A percentile compares a stretch with the other conserved stretches of the same genome.
Evolutionary conservation across 2,888 invertebrate species (phyloP).

Genomic region (Ochropleura leucogaster): DNA sequence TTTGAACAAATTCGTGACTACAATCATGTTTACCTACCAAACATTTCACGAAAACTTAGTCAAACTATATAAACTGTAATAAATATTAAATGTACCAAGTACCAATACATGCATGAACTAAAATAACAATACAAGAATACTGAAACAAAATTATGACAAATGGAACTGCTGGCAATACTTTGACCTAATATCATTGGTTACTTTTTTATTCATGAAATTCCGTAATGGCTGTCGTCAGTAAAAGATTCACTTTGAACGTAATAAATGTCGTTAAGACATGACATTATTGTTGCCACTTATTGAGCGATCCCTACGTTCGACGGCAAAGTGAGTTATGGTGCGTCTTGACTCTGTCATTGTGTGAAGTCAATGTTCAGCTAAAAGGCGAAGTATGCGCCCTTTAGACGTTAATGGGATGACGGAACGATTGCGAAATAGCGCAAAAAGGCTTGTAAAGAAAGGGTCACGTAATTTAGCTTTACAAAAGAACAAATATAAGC

Average conservation of each 20-base stretch:
- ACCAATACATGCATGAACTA: not conserved
- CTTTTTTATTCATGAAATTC: conserved; percentile 43
- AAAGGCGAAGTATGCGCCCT: conserved; percentile 27
- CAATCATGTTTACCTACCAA: conserved; percentile 14
- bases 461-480: conserved; percentile 8
- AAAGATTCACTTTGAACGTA: conserved; percentile 50
- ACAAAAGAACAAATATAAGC: conserved; percentile 15
- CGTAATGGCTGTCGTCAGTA: conserved; percentile 28
- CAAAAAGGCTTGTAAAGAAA: conserved; percentile 15
- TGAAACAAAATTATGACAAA: conserved; percentile 28
- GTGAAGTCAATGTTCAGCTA: conserved; percentile 13
- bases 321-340: conserved; percentile 25
- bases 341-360: conserved; percentile 16
- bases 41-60: conserved; percentile 22
- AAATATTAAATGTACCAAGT: conserved; percentile 36
- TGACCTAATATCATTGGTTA: conserved; percentile 33
- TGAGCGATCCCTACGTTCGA: conserved; percentile 3
- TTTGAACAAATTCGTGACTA: conserved; percentile 19
- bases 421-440: conserved; percentile 9
- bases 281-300: conserved; percentile 37
- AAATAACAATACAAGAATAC: conserved; percentile 25
- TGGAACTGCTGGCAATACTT: conserved; percentile 20
- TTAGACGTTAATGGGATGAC: conserved; percentile 27
- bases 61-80: conserved; percentile 41
- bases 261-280: conserved; percentile 43